phyloP scores from a whole-genome alignment of 2,113 vertebrate genomes.

The Asarcornis scutulata region DNA sequence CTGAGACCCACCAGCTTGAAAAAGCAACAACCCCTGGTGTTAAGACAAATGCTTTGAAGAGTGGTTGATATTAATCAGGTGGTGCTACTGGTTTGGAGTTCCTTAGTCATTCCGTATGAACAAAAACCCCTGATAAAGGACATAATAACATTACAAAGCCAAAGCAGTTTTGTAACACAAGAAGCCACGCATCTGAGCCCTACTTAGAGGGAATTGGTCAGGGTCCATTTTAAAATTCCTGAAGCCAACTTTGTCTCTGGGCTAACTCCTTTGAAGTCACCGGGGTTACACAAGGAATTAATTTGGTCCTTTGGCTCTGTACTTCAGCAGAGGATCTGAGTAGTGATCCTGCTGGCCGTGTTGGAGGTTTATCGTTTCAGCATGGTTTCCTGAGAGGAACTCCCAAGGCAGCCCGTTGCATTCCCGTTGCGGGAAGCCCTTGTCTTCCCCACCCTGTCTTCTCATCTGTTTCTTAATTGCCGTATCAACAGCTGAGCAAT shows the following conservation, averaged over 20 bases:
- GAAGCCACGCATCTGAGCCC: slow-evolving; percentile 42
- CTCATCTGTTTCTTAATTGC: not conserved
- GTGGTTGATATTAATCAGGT: slow-evolving; percentile 65
- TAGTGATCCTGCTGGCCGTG: not conserved
- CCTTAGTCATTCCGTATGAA: slow-evolving; percentile 18
- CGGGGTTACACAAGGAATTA: slow-evolving; percentile 49
- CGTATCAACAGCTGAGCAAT: not conserved
- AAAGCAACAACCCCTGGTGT: slow-evolving; percentile 54
- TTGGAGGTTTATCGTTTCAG: slow-evolving; percentile 19
- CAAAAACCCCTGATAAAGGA: slow-evolving; percentile 57
- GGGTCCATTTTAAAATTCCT: slow-evolving; percentile 55
- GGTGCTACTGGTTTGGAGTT: slow-evolving; percentile 66
- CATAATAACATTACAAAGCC: slow-evolving; percentile 10
- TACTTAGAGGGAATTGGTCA: slow-evolving; percentile 35
- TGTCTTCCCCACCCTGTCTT: not conserved
- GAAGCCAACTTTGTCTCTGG: slow-evolving; percentile 18
- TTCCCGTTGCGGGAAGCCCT: not conserved
- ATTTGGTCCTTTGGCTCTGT: not conserved
- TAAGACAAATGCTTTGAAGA: slow-evolving; percentile 69
- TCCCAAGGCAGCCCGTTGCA: not conserved
- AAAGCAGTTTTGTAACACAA: slow-evolving; percentile 39
- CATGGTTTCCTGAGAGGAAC: slow-evolving; percentile 2
- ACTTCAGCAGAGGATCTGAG: not conserved
- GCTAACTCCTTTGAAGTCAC: slow-evolving; percentile 53
- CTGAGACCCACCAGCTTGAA: slow-evolving; percentile 61